Percentiles rank a stretch among this genome's conserved stretches.
phyloP scores from a whole-genome alignment of 2,797 vertebrate genomes.

The Tenualosa thibaudeaui region DNA sequence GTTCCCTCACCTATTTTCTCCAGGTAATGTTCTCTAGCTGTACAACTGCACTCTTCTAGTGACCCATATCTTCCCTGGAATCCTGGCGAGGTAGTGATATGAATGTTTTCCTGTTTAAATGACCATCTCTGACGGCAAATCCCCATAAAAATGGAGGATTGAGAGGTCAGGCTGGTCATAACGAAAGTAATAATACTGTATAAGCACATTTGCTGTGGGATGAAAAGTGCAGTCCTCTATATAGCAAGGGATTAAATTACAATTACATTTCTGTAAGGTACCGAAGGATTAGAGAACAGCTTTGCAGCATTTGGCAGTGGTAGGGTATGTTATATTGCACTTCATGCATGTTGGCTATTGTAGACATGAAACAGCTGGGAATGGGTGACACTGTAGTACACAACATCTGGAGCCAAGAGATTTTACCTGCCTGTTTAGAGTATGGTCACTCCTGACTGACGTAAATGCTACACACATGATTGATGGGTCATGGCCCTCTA shows the following conservation, averaged over 20 bases:
- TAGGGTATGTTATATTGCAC: conserved; percentile 59
- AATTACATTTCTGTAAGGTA: conserved; percentile 71
- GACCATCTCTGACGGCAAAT: conserved; percentile 14
- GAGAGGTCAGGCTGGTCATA: conserved; percentile 37
- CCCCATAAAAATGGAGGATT: conserved; percentile 16
- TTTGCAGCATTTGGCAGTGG: conserved; percentile 42
- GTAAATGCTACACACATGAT: conserved; percentile 34
- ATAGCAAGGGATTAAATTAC: conserved; percentile 64
- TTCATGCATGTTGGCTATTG: conserved; percentile 46
- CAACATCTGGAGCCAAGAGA: conserved; percentile 61
- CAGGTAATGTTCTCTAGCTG: conserved; percentile 76
- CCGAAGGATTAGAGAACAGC: conserved; percentile 62
- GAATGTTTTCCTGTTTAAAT: background rate
- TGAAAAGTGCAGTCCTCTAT: conserved; percentile 34
- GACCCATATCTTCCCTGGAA: background rate
- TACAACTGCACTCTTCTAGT: background rate
- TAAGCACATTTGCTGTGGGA: conserved; percentile 35
- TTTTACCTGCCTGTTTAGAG: conserved; percentile 59
- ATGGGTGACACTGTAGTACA: conserved; percentile 38
- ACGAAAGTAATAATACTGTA: conserved; percentile 24
- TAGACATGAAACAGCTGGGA: conserved; percentile 60
- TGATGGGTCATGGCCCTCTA: conserved; percentile 2
- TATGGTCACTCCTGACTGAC: conserved; percentile 56
- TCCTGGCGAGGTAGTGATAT: conserved; percentile 19
- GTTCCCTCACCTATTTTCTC: conserved; percentile 89